phyloP scores from a whole-genome alignment of 1,140 invertebrate genomes.

The Nephila pilipes region DNA sequence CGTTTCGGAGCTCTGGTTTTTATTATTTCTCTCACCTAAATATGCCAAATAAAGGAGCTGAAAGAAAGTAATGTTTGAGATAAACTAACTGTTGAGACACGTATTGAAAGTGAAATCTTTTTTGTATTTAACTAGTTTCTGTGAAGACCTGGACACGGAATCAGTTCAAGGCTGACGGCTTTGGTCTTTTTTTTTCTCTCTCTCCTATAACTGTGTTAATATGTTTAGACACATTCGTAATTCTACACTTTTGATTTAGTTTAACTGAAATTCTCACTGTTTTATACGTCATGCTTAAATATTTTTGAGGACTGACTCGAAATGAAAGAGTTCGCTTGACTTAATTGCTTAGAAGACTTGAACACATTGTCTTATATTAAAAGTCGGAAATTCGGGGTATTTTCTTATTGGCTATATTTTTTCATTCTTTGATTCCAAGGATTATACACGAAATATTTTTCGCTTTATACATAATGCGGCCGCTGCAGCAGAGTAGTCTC shows the following conservation, averaged over 20 bases:
- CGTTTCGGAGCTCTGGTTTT: not conserved
- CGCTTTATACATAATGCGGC: no score
- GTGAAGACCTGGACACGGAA: not conserved
- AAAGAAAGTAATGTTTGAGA: conserved; percentile 1
- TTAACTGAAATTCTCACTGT: not conserved
- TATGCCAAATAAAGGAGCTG: not conserved
- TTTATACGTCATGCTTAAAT: not conserved
- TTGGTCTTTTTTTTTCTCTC: not conserved
- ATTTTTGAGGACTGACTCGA: not conserved
- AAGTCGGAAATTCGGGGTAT: no score
- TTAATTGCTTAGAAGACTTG: no score
- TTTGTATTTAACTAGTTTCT: not conserved
- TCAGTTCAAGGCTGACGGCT: conserved; percentile 6
- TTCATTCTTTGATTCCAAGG: no score
- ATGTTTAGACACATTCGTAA: not conserved
- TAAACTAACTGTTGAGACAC: not conserved
- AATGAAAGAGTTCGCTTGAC: no score
- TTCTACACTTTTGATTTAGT: not conserved
- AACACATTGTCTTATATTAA: no score
- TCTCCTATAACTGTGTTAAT: not conserved
- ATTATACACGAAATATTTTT: no score
- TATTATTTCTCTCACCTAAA: conserved; percentile 15
- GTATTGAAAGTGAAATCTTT: conserved; percentile 13
- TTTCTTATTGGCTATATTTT: no score
- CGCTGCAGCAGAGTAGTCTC: no score